phyloP scores from a whole-genome alignment of 2,888 invertebrate genomes.

The Lamellibrachia satsuma region DNA sequence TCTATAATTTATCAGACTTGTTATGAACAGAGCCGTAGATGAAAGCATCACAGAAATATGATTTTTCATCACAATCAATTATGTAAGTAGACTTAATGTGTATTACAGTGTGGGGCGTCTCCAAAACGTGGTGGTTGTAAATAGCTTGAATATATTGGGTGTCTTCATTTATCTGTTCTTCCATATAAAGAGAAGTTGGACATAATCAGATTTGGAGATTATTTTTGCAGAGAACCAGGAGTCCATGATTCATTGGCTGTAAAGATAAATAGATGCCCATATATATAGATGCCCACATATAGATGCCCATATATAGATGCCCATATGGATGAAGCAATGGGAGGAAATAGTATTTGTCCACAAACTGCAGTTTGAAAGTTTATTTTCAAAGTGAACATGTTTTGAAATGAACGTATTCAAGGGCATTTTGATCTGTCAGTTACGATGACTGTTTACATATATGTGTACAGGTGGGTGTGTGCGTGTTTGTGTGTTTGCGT shows the following conservation, averaged over 20 bases:
- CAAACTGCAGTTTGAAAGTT: too few relatives aligned
- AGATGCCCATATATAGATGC: too few relatives aligned
- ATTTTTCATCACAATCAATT: background rate
- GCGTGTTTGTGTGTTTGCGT: background rate
- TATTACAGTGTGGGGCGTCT: background rate
- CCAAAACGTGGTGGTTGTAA: background rate
- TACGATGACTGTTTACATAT: background rate
- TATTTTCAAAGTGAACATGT: too few relatives aligned
- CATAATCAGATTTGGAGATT: background rate
- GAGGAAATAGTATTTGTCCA: too few relatives aligned
- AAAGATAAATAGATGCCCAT: too few relatives aligned
- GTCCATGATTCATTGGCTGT: too few relatives aligned
- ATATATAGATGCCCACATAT: too few relatives aligned
- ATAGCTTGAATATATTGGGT: background rate
- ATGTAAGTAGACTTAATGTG: background rate
- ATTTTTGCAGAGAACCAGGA: too few relatives aligned
- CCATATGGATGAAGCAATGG: too few relatives aligned
- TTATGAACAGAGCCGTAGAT: background rate
- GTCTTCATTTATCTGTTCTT: background rate
- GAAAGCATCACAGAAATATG: background rate
- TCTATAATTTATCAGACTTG: slow-evolving; percentile 12
- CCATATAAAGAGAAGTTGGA: background rate
- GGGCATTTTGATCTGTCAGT: too few relatives aligned
- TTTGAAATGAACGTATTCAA: too few relatives aligned
- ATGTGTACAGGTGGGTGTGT: background rate